phyloP scores from a whole-genome alignment of 1,140 invertebrate genomes.

The Ganaspis sp. region DNA sequence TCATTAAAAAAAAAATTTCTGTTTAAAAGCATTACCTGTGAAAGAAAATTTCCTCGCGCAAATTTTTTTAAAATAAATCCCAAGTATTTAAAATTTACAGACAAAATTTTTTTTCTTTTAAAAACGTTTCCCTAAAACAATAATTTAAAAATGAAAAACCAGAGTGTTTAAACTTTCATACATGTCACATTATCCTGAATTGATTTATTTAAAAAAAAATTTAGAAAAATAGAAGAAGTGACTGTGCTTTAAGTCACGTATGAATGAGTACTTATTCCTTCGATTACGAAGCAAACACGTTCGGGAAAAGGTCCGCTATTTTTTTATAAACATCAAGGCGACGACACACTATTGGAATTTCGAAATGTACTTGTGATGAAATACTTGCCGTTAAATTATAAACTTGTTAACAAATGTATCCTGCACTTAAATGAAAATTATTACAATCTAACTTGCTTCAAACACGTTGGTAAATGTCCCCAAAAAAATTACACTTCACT shows the following conservation, averaged over 20 bases:
- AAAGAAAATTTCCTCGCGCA: no score
- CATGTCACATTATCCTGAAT: neutral
- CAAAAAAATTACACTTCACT: no score
- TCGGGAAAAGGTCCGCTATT: slow-evolving; percentile 14
- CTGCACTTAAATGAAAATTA: neutral
- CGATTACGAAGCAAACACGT: slow-evolving; percentile 24
- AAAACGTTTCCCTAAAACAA: no score
- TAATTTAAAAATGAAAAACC: neutral
- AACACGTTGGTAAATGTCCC: neutral
- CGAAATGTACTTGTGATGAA: slow-evolving; percentile 22
- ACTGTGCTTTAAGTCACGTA: neutral
- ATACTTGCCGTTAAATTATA: slow-evolving; percentile 1
- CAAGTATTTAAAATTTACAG: no score
- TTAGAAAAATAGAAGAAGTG: neutral
- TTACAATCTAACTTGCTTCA: neutral
- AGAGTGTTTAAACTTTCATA: neutral
- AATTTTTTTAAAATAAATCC: no score
- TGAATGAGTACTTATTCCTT: slow-evolving; percentile 1
- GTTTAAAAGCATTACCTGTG: no score
- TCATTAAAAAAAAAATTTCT: no score
- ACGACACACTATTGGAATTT: slow-evolving; percentile 22
- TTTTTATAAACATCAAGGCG: slow-evolving; percentile 22
- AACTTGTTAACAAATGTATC: slow-evolving; percentile 12
- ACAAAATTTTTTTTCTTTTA: no score
- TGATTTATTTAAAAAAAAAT: neutral